A percentile compares a stretch with the other conserved stretches of the same genome.
These are phyloP conservation scores for Bufo bufo DNA, from an alignment of 2,113 vertebrate genomes.

Conservation along the genomic window DNA sequence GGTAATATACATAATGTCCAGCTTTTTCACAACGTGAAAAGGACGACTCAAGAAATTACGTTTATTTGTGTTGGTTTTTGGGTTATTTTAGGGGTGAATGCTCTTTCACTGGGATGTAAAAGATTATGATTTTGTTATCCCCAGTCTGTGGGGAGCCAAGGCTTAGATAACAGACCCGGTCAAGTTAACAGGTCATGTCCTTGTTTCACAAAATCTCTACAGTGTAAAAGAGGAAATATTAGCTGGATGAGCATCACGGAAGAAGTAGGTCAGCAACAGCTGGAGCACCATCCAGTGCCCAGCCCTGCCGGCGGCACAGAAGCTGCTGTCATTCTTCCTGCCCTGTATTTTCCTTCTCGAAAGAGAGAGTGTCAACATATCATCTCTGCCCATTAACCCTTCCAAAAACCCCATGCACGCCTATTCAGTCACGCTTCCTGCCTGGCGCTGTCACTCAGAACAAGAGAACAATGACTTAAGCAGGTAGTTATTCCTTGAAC, in stretches of 20 bases:
- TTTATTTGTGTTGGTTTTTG: no score
- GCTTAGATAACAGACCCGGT: not conserved
- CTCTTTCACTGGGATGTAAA: not conserved
- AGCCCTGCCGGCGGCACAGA: constrained; percentile 16
- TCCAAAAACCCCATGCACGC: not conserved
- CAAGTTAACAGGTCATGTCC: not conserved
- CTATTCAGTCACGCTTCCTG: not conserved
- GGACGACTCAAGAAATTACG: no score
- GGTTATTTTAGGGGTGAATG: not conserved
- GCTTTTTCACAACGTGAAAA: no score
- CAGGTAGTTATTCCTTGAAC: constrained; percentile 39
- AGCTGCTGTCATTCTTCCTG: constrained; percentile 35
- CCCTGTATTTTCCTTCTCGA: constrained; percentile 34
- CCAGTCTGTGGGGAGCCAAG: not conserved
- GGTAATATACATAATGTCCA: no score
- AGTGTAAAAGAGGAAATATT: constrained; percentile 27
- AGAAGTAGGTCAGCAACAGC: constrained; percentile 45
- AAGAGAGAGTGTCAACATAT: constrained; percentile 14
- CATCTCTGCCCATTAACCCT: constrained; percentile 19
- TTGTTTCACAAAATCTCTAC: not conserved
- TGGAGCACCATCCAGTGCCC: not conserved
- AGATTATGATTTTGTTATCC: not conserved
- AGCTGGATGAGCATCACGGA: constrained; percentile 21
- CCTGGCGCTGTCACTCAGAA: not conserved
- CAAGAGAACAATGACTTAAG: constrained; percentile 35